Evolutionary conservation across 2,888 invertebrate species (phyloP).

Genomic region (Capitulum mitella): DNA sequence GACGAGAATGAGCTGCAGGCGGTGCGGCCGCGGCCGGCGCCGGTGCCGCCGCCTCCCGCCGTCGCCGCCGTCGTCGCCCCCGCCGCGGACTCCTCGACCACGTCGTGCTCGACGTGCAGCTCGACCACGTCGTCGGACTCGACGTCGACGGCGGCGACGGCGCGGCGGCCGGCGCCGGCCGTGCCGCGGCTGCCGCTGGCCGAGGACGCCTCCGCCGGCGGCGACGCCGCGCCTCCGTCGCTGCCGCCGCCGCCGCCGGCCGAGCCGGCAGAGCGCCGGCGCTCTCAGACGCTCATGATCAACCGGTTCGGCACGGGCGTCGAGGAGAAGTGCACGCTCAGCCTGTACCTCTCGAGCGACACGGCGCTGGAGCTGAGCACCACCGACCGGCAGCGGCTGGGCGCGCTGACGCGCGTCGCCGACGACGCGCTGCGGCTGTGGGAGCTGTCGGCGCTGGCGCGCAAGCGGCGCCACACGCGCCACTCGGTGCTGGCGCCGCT

Average conservation of each 20-base stretch:
- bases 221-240: not conserved
- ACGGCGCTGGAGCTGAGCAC: constrained; percentile 27
- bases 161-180: not conserved
- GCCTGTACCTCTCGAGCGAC: constrained; percentile 24
- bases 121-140: not conserved
- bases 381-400: constrained; percentile 41
- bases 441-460: constrained; percentile 32
- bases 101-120: not conserved
- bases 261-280: not conserved
- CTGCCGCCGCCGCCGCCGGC: not conserved
- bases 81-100: not conserved
- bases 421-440: constrained; percentile 70
- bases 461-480: constrained; percentile 48
- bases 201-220: constrained; percentile 22
- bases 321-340: constrained; percentile 16
- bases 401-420: constrained; percentile 71
- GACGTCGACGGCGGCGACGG: not conserved
- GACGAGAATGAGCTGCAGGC: not conserved
- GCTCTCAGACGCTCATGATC: not conserved
- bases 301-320: constrained; percentile 1
- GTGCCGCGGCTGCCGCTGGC: constrained; percentile 21
- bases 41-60: not conserved
- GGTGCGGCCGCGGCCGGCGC: not conserved
- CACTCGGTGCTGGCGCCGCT: constrained; percentile 65
- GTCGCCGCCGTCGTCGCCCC: too few species aligned